These are phyloP conservation scores for Corydoras maculifer DNA, from an alignment of 2,113 vertebrate genomes.

Conservation along the genomic window DNA sequence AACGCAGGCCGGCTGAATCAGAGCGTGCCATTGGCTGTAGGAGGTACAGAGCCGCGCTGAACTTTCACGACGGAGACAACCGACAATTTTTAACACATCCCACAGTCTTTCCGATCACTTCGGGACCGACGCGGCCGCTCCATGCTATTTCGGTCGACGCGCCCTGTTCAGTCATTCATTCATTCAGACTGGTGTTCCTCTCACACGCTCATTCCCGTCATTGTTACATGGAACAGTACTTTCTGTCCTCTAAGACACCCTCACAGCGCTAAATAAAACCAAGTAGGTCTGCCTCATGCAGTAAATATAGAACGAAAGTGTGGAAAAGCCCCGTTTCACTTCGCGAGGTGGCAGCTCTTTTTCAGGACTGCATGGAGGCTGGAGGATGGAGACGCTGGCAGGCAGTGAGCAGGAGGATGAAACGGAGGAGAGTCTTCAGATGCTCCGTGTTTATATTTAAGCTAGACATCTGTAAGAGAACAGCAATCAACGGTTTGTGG, in stretches of 20 bases:
- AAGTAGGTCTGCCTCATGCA: constrained; percentile 39
- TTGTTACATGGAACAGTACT: constrained; percentile 38
- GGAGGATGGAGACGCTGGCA: neutral
- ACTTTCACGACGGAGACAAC: constrained; percentile 5
- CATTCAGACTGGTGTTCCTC: constrained; percentile 20
- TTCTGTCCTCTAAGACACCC: constrained; percentile 25
- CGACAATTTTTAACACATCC: neutral
- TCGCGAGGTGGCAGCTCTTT: constrained; percentile 36
- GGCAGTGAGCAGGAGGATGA: neutral
- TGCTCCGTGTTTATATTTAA: neutral
- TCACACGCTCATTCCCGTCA: constrained; percentile 5
- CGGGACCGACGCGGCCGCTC: constrained; percentile 1
- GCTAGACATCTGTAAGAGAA: no score
- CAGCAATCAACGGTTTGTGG: no score
- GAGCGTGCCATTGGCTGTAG: constrained; percentile 9
- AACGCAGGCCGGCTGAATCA: constrained; percentile 19
- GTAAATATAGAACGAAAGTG: constrained; percentile 41
- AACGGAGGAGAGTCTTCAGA: constrained; percentile 1
- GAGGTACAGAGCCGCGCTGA: constrained; percentile 11
- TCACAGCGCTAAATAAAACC: constrained; percentile 41
- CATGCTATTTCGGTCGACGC: constrained; percentile 23
- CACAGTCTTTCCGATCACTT: neutral
- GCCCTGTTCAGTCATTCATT: constrained; percentile 31
- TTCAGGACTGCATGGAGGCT: constrained; percentile 5
- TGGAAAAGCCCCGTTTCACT: constrained; percentile 45